Evolutionary conservation across 2,888 invertebrate species (phyloP).

Genomic region (Harpagoxenus sublaevis): DNA sequence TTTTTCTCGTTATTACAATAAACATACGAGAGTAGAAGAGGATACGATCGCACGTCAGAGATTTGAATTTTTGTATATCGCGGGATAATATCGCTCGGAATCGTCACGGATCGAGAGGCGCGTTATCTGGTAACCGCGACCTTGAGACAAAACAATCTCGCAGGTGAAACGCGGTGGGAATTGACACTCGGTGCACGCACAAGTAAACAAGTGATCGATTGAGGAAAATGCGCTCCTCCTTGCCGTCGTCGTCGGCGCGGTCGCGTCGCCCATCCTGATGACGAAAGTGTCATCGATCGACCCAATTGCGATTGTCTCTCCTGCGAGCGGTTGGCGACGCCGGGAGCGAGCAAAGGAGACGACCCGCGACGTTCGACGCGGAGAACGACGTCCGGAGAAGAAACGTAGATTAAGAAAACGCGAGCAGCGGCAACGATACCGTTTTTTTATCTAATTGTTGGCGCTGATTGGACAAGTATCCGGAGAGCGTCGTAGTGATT

Average conservation of each 20-base stretch:
- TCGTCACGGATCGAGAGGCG: slow-evolving; percentile 54
- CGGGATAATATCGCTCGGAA: not conserved
- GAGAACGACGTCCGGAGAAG: not conserved
- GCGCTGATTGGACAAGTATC: slow-evolving; percentile 38
- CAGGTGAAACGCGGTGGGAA: slow-evolving; percentile 72
- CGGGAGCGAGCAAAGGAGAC: slow-evolving; percentile 20
- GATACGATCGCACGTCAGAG: not conserved
- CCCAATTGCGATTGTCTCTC: slow-evolving; percentile 44
- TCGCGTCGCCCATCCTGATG: slow-evolving; percentile 40
- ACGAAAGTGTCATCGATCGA: slow-evolving; percentile 58
- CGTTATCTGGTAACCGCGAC: slow-evolving; percentile 80
- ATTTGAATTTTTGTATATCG: not conserved
- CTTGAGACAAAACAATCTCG: slow-evolving; percentile 76
- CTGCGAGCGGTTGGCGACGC: not conserved
- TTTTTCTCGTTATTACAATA: not conserved
- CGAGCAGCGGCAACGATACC: slow-evolving; percentile 25
- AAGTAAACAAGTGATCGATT: slow-evolving; percentile 18
- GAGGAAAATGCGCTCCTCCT: slow-evolving; percentile 45
- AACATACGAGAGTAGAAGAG: not conserved
- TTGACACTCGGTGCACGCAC: slow-evolving; percentile 43
- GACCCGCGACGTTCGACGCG: slow-evolving; percentile 6
- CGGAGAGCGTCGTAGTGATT: slow-evolving; percentile 10
- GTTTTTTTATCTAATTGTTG: slow-evolving; percentile 58
- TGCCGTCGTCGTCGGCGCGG: slow-evolving; percentile 37
- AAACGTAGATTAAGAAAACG: not conserved